These are phyloP conservation scores for Arnoldichthys spilopterus DNA, from an alignment of 2,797 vertebrate species.

Conservation along the genomic window DNA sequence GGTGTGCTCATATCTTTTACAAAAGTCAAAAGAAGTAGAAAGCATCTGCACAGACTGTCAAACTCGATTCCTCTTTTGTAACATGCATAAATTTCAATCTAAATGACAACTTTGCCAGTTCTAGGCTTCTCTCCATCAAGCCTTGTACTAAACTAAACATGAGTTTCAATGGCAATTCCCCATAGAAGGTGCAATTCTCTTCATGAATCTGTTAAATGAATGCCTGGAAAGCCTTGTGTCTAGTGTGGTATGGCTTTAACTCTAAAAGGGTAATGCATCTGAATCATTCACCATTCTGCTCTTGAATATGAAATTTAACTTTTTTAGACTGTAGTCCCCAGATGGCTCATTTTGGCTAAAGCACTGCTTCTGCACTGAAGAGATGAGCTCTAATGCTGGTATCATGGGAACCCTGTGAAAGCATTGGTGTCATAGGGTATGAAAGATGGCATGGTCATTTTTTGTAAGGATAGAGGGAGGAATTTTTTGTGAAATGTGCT, in stretches of 20 bases:
- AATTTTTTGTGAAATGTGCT: background rate
- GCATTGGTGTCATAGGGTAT: background rate
- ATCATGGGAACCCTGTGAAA: constrained; percentile 13
- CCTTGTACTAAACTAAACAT: constrained; percentile 12
- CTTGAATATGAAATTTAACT: constrained; percentile 34
- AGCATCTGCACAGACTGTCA: background rate
- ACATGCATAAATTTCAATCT: background rate
- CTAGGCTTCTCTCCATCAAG: background rate
- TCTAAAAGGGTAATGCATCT: constrained; percentile 33
- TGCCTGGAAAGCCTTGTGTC: constrained; percentile 30
- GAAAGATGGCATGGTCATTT: background rate
- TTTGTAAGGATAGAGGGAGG: background rate
- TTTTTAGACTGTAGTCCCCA: constrained; percentile 44
- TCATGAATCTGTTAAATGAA: constrained; percentile 28
- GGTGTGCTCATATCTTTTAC: background rate
- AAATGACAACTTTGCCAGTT: background rate
- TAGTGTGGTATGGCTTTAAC: constrained; percentile 8
- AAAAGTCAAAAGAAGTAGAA: background rate
- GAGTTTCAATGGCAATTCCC: background rate
- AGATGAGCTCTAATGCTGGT: constrained; percentile 26
- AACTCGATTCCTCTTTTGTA: background rate
- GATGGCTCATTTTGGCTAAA: constrained; percentile 40
- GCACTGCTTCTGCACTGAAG: constrained; percentile 19
- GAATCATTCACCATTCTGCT: constrained; percentile 37
- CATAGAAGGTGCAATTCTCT: background rate